These are phyloP conservation scores for Ginglymostoma cirratum DNA, from an alignment of 2,113 vertebrate species.

Conservation along the genomic window DNA sequence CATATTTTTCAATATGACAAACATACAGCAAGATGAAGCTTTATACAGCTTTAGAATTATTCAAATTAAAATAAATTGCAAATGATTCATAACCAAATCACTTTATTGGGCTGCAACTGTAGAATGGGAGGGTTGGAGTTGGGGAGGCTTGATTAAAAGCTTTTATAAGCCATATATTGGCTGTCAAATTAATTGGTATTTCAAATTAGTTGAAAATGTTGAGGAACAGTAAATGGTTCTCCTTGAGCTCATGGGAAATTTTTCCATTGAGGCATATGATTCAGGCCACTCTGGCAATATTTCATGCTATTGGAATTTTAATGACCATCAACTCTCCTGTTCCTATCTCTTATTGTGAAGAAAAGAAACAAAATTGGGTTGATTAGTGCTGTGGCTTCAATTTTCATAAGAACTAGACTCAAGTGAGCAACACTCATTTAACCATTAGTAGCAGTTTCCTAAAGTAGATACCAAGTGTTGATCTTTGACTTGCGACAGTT, in stretches of 20 bases:
- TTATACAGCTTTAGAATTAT: slow-evolving; percentile 44
- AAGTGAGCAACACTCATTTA: not conserved
- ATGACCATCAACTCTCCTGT: not conserved
- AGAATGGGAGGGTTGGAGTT: not conserved
- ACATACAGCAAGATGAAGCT: slow-evolving; percentile 80
- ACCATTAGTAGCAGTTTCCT: not conserved
- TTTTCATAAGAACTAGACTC: not conserved
- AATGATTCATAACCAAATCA: slow-evolving; percentile 25
- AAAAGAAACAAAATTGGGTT: not conserved
- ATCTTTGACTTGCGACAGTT: not conserved
- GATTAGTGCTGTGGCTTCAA: not conserved
- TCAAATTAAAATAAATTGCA: slow-evolving; percentile 32
- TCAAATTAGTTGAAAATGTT: not conserved
- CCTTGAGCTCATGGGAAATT: not conserved
- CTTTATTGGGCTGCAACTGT: not conserved
- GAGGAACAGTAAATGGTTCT: not conserved
- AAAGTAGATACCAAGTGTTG: not conserved
- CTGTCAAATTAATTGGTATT: slow-evolving; percentile 19
- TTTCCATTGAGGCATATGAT: not conserved
- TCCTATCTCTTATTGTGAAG: not conserved
- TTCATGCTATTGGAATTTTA: not conserved
- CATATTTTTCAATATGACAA: slow-evolving; percentile 80
- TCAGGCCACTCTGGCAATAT: not conserved
- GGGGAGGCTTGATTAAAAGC: not conserved
- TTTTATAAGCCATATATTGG: not conserved